Conservation (phyloP, 1,140 invertebrate genomes). For the Hyposmocoma kahamanoa region DNA sequence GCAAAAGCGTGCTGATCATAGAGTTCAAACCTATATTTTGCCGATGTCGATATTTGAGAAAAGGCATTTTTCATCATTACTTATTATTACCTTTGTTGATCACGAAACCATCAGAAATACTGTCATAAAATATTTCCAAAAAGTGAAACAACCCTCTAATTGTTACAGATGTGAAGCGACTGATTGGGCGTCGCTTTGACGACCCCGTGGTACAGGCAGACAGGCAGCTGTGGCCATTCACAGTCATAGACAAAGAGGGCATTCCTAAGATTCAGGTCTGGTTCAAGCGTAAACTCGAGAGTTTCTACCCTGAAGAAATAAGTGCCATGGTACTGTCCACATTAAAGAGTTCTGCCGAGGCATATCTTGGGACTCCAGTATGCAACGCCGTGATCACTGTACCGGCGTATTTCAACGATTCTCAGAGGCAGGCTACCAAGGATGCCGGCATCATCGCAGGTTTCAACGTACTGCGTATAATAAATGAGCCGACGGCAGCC, state of each 20-base stretch:
- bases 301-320: conserved; percentile 59
- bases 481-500: conserved; percentile 2
- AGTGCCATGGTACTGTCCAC: conserved; percentile 40
- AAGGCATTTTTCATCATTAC: too few relatives aligned
- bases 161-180: too few relatives aligned
- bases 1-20: too few relatives aligned
- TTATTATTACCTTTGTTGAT: too few relatives aligned
- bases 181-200: too few relatives aligned
- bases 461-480: conserved; percentile 84
- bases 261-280: conserved; percentile 83
- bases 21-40: too few relatives aligned
- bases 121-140: too few relatives aligned
- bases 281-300: conserved; percentile 82
- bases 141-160: too few relatives aligned
- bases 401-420: conserved; percentile 38
- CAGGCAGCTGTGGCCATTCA: too few relatives aligned
- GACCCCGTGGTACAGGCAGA: too few relatives aligned
- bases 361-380: conserved; percentile 39
- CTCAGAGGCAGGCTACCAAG: conserved; percentile 76
- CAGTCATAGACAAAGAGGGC: conserved; percentile 73
- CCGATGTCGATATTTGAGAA: too few relatives aligned
- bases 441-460: conserved; percentile 83
- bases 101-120: too few relatives aligned
- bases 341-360: conserved; percentile 80
- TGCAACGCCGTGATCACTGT: not conserved